Conservation (phyloP, 2,113 vertebrate species). For the Ardeotis arabs region DNA sequence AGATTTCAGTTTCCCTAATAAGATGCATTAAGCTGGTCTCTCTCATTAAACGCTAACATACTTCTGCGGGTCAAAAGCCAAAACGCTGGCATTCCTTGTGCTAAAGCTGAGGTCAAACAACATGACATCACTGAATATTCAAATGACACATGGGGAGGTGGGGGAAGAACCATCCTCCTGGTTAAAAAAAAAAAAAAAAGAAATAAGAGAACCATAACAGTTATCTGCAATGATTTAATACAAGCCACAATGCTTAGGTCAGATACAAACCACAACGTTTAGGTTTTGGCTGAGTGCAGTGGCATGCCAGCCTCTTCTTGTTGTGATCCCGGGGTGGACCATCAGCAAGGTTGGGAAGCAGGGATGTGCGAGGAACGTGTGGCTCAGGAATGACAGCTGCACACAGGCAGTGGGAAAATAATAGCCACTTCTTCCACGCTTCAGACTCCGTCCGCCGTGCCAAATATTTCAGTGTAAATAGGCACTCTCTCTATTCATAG, state of each 20-base stretch:
- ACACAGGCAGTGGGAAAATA: conserved; percentile 39
- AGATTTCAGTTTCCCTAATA: not conserved
- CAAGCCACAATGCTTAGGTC: not conserved
- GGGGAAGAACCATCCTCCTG: not conserved
- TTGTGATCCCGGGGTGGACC: not conserved
- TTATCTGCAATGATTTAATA: not conserved
- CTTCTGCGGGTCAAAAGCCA: conserved; percentile 20
- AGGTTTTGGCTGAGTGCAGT: not conserved
- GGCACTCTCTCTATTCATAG: conserved; percentile 56
- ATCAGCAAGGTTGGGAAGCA: not conserved
- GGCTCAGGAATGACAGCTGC: conserved; percentile 43
- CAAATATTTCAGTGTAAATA: conserved; percentile 41
- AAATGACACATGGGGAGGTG: not conserved
- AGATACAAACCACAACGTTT: not conserved
- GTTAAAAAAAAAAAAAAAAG: not conserved
- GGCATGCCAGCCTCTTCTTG: not conserved
- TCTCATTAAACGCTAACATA: not conserved
- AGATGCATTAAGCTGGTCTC: not conserved
- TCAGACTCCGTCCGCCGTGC: not conserved
- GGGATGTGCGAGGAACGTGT: conserved; percentile 5
- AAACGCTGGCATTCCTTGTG: not conserved
- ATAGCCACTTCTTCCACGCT: conserved; percentile 57
- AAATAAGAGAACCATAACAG: not conserved
- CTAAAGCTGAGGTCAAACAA: not conserved
- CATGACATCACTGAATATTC: conserved; percentile 31